Conservation (phyloP, 2,113 vertebrate species). For the Aythya baeri region DNA sequence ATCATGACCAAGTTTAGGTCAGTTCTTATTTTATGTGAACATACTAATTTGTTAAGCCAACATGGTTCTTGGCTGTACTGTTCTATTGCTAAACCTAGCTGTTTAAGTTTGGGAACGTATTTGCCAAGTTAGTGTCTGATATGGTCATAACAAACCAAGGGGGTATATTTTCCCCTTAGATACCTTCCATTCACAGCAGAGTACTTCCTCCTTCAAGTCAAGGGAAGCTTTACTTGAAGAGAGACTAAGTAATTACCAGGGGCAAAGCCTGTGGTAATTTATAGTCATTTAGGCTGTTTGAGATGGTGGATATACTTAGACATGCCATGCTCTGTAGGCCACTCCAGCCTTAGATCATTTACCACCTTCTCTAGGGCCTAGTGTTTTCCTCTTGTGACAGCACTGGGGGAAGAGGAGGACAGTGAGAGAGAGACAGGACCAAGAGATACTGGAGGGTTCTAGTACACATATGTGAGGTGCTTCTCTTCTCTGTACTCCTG, state of each 20-base stretch:
- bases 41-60: not conserved
- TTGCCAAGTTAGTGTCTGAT: not conserved
- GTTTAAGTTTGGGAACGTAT: not conserved
- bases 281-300: not conserved
- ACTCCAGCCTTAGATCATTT: not conserved
- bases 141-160: not conserved
- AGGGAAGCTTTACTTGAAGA: not conserved
- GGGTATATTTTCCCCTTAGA: not conserved
- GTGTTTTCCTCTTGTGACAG: not conserved
- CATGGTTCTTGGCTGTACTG: conserved; percentile 28
- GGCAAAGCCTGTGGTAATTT: not conserved
- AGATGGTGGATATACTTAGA: not conserved
- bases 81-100: not conserved
- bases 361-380: not conserved
- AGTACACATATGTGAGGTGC: not conserved
- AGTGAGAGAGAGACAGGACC: not conserved
- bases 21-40: conserved; percentile 31
- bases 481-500: not conserved
- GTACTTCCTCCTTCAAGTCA: not conserved
- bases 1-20: conserved; percentile 31
- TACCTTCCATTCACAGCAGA: not conserved
- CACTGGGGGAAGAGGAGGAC: not conserved
- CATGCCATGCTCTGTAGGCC: not conserved
- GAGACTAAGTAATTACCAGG: not conserved
- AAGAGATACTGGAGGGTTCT: not conserved